phyloP scores from a whole-genome alignment of 2,888 invertebrate species.

The Rhaphigaster nebulosa region DNA sequence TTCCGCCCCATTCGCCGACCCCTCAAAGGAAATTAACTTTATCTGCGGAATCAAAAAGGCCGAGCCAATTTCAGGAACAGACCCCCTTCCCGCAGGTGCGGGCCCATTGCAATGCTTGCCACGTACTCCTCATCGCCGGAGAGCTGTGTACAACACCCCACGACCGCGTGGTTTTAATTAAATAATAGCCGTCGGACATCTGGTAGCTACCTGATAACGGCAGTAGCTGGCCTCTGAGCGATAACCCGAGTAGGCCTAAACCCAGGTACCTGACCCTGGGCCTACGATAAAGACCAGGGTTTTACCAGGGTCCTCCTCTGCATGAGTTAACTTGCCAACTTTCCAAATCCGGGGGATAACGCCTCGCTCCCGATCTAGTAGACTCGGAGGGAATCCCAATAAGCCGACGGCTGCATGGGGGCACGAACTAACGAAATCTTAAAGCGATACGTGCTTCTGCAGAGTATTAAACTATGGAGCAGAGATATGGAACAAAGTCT shows the following conservation, averaged over 20 bases:
- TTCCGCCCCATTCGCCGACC: constrained; percentile 18
- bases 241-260: constrained; percentile 28
- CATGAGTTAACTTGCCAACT: constrained; percentile 46
- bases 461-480: neutral
- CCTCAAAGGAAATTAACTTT: constrained; percentile 39
- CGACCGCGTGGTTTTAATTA: constrained; percentile 1
- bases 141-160: constrained; percentile 30
- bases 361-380: neutral
- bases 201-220: constrained; percentile 38
- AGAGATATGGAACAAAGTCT: neutral
- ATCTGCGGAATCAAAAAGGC: constrained; percentile 40
- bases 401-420: neutral
- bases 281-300: constrained; percentile 12
- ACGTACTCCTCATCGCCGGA: neutral
- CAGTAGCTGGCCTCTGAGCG: neutral
- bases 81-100: neutral
- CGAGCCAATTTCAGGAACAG: constrained; percentile 6
- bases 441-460: constrained; percentile 24
- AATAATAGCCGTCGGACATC: constrained; percentile 36
- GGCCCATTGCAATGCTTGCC: neutral
- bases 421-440: constrained; percentile 45
- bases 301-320: neutral
- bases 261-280: constrained; percentile 34
- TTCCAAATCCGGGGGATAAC: constrained; percentile 45
- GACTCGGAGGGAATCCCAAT: constrained; percentile 38